These are phyloP conservation scores for Zaprionus tsacasi DNA, from an alignment of 1,140 invertebrate species.

Conservation along the genomic window DNA sequence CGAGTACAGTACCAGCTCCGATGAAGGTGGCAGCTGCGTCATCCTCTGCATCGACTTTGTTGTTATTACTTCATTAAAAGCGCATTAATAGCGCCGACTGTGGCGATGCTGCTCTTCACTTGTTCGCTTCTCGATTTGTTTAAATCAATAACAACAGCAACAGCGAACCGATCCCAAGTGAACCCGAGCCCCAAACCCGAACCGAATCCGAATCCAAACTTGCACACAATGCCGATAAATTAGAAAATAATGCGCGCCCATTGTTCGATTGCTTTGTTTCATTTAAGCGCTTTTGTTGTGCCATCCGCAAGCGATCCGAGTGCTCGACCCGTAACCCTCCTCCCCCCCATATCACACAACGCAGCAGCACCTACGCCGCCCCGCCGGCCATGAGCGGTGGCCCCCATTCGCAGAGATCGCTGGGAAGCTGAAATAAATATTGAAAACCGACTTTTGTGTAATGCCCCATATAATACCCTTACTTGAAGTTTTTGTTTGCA, in stretches of 20 bases:
- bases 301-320: slow-evolving; percentile 20
- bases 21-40: slow-evolving; percentile 14
- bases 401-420: neutral
- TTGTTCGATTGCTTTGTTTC: slow-evolving; percentile 79
- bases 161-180: slow-evolving; percentile 47
- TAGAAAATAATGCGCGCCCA: slow-evolving; percentile 82
- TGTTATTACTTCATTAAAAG: slow-evolving; percentile 82
- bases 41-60: slow-evolving; percentile 33
- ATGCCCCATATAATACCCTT: neutral
- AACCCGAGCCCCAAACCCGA: slow-evolving; percentile 9
- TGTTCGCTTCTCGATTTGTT: slow-evolving; percentile 75
- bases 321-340: slow-evolving; percentile 14
- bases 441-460: neutral
- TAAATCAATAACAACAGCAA: slow-evolving; percentile 75
- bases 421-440: slow-evolving; percentile 5
- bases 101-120: slow-evolving; percentile 67
- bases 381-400: neutral
- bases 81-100: slow-evolving; percentile 63
- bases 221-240: slow-evolving; percentile 77
- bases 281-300: slow-evolving; percentile 81
- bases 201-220: slow-evolving; percentile 37
- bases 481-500: neutral
- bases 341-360: neutral
- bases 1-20: neutral
- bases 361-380: neutral